Conservation (phyloP, 1,140 invertebrate species). For the Caerostris extrusa region DNA sequence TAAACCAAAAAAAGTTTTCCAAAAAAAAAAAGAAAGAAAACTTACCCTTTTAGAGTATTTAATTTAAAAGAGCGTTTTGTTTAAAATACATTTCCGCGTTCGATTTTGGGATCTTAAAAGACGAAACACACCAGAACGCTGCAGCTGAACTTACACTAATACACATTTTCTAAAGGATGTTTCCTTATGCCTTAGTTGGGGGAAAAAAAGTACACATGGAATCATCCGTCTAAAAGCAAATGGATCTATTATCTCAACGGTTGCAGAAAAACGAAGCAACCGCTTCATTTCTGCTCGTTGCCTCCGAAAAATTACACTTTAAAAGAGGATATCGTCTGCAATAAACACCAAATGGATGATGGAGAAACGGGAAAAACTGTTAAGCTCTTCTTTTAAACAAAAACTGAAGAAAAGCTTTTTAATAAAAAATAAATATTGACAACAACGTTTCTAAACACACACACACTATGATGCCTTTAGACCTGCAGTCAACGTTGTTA, state of each 20-base stretch:
- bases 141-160: neutral
- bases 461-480: too few species aligned
- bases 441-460: too few species aligned
- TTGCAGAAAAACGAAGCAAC: neutral
- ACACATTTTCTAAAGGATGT: neutral
- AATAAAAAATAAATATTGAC: too few species aligned
- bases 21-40: too few species aligned
- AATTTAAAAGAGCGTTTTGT: neutral
- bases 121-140: neutral
- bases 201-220: neutral
- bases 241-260: constrained; percentile 1
- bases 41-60: neutral
- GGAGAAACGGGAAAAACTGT: neutral
- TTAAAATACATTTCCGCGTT: neutral
- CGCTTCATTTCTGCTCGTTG: neutral
- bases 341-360: neutral
- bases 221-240: neutral
- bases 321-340: constrained; percentile 2
- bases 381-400: neutral
- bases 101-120: neutral
- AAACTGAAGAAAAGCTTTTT: too few species aligned
- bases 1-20: too few species aligned
- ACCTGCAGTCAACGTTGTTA: too few species aligned
- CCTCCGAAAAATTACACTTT: neutral
- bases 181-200: neutral